Conservation (phyloP, 1,140 invertebrate genomes). For the Lucilia sericata region DNA sequence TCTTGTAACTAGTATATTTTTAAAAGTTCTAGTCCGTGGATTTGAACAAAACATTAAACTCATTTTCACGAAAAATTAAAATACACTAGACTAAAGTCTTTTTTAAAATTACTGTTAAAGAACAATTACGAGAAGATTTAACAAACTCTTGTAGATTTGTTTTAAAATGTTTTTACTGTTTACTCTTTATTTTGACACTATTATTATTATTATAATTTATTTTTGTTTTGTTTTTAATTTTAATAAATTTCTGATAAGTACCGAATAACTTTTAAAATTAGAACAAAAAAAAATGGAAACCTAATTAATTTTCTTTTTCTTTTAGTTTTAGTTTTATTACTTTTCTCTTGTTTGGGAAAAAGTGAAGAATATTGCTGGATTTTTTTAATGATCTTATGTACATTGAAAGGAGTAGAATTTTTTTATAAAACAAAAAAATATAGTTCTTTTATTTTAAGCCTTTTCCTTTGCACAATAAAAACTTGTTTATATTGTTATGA, state of each 20-base stretch:
- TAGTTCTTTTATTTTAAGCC: neutral
- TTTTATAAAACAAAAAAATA: neutral
- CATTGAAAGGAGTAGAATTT: neutral
- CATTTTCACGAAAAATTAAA: too few relatives aligned
- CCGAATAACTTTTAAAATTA: neutral
- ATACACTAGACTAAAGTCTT: too few relatives aligned
- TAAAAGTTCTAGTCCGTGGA: too few relatives aligned
- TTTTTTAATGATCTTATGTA: neutral
- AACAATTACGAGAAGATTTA: too few relatives aligned
- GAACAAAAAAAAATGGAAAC: neutral
- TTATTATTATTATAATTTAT: neutral
- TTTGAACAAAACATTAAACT: too few relatives aligned
- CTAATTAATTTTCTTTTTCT: neutral
- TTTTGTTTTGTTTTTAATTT: neutral
- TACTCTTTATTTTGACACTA: neutral
- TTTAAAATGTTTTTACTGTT: neutral
- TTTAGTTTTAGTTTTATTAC: neutral
- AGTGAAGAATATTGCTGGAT: neutral
- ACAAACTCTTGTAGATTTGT: too few relatives aligned
- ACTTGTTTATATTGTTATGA: neutral
- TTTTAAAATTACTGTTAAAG: too few relatives aligned
- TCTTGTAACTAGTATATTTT: too few relatives aligned
- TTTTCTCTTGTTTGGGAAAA: too few relatives aligned
- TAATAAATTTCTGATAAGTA: neutral
- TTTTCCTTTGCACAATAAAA: neutral